A percentile compares a stretch with the other conserved stretches of the same genome.
phyloP scores from a whole-genome alignment of 2,797 vertebrate genomes.

The Myotis vivesi region DNA sequence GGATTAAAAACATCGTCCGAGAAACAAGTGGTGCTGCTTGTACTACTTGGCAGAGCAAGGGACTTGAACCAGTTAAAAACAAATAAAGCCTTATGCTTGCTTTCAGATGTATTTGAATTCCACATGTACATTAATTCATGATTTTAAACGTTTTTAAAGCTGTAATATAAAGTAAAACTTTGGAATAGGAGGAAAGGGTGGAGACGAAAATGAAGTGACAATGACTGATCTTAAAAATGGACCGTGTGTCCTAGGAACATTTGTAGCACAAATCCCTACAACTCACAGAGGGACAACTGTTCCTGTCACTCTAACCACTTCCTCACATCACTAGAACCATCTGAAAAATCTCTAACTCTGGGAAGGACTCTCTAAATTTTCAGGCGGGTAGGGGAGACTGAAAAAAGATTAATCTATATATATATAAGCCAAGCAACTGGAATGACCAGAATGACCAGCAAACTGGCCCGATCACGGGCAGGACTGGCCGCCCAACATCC shows the following conservation, averaged over 20 bases:
- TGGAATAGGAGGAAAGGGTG: neutral
- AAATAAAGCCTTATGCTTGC: constrained; percentile 17
- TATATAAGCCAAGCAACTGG: too few relatives aligned
- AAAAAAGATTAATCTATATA: neutral
- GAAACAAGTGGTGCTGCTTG: neutral
- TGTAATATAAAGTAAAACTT: neutral
- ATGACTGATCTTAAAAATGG: neutral
- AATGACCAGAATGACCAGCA: too few relatives aligned
- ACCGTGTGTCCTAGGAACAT: neutral
- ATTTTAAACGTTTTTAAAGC: neutral
- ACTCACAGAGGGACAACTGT: neutral
- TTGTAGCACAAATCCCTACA: neutral
- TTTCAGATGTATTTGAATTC: constrained; percentile 22
- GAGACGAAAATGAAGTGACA: neutral
- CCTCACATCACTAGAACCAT: neutral
- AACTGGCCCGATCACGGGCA: too few relatives aligned
- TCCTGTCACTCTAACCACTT: neutral
- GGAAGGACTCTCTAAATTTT: neutral
- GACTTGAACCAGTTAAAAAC: neutral
- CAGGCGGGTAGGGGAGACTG: neutral
- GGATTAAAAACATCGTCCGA: neutral
- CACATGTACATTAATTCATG: neutral
- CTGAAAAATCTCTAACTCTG: neutral
- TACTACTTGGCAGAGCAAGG: constrained; percentile 25
- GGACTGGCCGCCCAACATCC: too few relatives aligned